These are phyloP conservation scores for Scelioninae gen. 1 DNA, from an alignment of 2,888 invertebrate genomes.

Conservation along the genomic window DNA sequence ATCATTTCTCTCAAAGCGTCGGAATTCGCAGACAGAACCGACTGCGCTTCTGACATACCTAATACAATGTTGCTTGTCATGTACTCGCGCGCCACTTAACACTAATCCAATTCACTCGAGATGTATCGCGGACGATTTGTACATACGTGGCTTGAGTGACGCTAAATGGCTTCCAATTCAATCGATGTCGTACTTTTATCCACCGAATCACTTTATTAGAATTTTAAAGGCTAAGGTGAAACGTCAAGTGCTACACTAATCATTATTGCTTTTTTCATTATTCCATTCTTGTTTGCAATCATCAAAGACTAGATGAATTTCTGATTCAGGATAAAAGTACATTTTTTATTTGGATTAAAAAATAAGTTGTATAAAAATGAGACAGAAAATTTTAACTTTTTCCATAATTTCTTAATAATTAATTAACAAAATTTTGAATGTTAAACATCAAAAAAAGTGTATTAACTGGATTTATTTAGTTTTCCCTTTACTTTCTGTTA, in stretches of 20 bases:
- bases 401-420: no score
- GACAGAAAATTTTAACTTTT: no score
- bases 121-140: conserved; percentile 60
- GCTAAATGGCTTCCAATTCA: conserved; percentile 59
- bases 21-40: conserved; percentile 26
- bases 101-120: conserved; percentile 57
- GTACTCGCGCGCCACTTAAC: conserved; percentile 58
- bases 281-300: no score
- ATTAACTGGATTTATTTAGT: no score
- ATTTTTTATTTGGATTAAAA: no score
- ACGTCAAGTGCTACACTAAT: conserved; percentile 9
- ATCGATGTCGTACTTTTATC: conserved; percentile 49
- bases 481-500: no score
- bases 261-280: background rate
- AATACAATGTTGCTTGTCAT: conserved; percentile 57
- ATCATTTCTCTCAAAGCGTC: conserved; percentile 35
- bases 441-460: no score
- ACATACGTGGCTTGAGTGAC: conserved; percentile 40
- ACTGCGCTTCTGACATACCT: conserved; percentile 24
- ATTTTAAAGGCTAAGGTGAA: conserved; percentile 7
- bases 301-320: no score
- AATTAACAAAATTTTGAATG: no score
- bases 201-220: conserved; percentile 27
- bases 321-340: no score
- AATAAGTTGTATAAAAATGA: no score